Conservation (phyloP, 2,888 invertebrate species). For the Hyppa rectilinea region DNA sequence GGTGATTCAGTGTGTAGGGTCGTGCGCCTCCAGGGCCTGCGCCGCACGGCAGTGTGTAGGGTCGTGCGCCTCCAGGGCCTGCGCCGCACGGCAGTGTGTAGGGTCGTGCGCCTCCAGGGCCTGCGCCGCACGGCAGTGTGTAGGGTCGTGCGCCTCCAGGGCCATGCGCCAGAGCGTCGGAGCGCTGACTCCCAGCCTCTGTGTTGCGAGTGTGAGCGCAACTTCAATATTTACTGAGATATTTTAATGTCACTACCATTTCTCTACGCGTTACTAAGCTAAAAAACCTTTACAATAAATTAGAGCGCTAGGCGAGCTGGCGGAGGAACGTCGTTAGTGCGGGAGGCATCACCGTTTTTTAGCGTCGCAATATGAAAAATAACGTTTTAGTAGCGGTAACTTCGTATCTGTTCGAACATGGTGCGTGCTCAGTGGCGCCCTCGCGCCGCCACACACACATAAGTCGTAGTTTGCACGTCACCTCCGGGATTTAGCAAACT, state of each 20-base stretch:
- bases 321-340: constrained; percentile 15
- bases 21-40: background rate
- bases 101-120: background rate
- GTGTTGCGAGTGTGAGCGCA: background rate
- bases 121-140: background rate
- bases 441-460: too few relatives aligned
- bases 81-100: background rate
- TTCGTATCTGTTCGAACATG: constrained; percentile 14
- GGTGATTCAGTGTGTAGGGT: background rate
- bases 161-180: background rate
- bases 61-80: background rate
- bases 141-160: background rate
- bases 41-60: background rate
- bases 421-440: too few relatives aligned
- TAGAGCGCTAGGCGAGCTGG: background rate
- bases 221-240: background rate
- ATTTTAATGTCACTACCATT: background rate
- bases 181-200: background rate
- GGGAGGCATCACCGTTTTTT: constrained; percentile 9
- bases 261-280: background rate
- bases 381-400: constrained; percentile 24
- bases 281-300: constrained; percentile 24
- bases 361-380: constrained; percentile 22
- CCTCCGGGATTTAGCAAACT: constrained; percentile 2
- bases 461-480: background rate